Conservation (phyloP, 2,797 vertebrate genomes). For the Iguana delicatissima region DNA sequence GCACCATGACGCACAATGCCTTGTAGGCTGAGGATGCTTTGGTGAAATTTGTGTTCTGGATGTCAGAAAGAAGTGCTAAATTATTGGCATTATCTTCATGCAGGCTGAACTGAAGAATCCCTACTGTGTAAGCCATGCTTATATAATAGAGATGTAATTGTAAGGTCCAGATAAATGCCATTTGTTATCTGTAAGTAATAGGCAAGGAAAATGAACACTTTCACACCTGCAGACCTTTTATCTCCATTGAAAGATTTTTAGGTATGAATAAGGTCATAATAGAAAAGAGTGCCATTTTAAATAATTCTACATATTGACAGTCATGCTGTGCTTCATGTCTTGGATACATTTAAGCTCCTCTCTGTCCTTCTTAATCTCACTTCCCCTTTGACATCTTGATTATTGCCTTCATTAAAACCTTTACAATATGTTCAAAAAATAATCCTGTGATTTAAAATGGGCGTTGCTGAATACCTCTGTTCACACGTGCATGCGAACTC, state of each 20-base stretch:
- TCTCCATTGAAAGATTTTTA: conserved; percentile 6
- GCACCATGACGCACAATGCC: background rate
- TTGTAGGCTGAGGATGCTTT: background rate
- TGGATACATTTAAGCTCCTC: background rate
- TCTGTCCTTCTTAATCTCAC: background rate
- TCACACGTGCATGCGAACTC: background rate
- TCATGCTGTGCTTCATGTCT: conserved; percentile 19
- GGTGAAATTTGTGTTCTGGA: conserved; percentile 11
- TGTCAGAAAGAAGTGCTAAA: conserved; percentile 25
- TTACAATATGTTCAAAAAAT: background rate
- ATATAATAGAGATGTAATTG: conserved; percentile 23
- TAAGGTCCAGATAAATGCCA: conserved; percentile 26
- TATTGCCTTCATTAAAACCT: background rate
- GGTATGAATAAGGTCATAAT: conserved; percentile 4
- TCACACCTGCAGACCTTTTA: conserved; percentile 23
- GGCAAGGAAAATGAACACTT: conserved; percentile 46
- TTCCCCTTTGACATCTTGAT: conserved; percentile 7
- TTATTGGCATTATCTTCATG: conserved; percentile 30
- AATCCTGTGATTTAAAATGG: background rate
- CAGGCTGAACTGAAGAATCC: conserved; percentile 12
- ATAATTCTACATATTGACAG: background rate
- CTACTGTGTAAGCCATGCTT: background rate
- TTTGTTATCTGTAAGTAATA: conserved; percentile 29
- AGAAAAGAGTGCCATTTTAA: conserved; percentile 30
- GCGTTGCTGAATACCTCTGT: background rate